A percentile compares a stretch with the other conserved stretches of the same genome.
Conservation (phyloP, 2,113 vertebrate species). For the Macrotis lagotis region DNA sequence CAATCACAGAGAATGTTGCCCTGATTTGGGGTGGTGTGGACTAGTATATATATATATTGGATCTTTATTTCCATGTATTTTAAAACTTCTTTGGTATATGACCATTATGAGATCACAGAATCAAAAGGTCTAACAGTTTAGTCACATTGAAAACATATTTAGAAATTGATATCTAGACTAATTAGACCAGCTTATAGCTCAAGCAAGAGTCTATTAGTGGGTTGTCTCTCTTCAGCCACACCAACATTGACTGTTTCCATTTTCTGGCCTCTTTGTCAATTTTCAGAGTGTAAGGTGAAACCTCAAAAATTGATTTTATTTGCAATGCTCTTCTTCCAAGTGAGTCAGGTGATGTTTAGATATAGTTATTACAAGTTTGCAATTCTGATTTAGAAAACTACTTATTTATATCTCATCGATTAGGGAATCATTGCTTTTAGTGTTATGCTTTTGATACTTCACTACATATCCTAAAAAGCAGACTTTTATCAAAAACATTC, state of each 20-base stretch:
- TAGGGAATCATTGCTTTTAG: not conserved
- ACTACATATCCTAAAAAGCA: not conserved
- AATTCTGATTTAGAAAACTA: conserved; percentile 20
- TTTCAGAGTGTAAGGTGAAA: conserved; percentile 2
- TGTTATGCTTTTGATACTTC: not conserved
- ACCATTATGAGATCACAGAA: not conserved
- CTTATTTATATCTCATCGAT: not conserved
- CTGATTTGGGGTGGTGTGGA: not conserved
- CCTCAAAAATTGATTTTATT: not conserved
- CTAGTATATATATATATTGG: not conserved
- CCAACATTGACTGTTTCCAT: not conserved
- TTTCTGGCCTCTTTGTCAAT: not conserved
- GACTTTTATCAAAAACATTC: not conserved
- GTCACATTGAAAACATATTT: not conserved
- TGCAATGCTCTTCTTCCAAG: not conserved
- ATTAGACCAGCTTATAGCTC: not conserved
- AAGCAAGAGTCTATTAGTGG: not conserved
- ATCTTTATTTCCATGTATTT: not conserved
- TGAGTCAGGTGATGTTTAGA: not conserved
- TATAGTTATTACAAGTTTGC: not conserved
- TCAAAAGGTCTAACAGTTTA: not conserved
- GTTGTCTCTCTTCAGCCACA: not conserved
- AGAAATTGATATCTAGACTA: not conserved
- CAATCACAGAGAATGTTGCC: not conserved
- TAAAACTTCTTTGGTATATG: not conserved